Evolutionary conservation across 2,888 invertebrate species (phyloP).

Genomic region (Chydorus sphaericus): DNA sequence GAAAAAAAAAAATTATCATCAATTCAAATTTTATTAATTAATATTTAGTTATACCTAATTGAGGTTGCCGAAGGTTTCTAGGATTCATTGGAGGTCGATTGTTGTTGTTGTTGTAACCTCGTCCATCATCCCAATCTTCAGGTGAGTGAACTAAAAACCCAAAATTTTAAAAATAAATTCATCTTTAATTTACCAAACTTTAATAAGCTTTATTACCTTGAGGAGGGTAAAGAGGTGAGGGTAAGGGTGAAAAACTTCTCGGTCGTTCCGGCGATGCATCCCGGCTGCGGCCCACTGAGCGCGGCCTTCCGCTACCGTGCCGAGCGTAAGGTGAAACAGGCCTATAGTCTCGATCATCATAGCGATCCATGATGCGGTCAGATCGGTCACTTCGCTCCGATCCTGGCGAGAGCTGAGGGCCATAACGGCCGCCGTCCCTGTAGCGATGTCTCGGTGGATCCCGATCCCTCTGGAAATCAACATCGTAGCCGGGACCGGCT

Average conservation of each 20-base stretch:
- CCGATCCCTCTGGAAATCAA: constrained; percentile 7
- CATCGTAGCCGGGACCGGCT: constrained; percentile 9
- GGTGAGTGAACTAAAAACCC: constrained; percentile 2
- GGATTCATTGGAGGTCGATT: constrained; percentile 4
- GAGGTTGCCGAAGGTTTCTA: constrained; percentile 1
- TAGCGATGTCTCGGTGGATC: constrained; percentile 5
- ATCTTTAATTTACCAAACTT: not conserved
- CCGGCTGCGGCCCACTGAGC: constrained; percentile 12
- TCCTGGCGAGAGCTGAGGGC: constrained; percentile 13
- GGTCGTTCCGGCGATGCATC: constrained; percentile 11
- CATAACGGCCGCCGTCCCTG: not conserved
- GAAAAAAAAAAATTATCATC: not conserved
- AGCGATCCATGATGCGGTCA: constrained; percentile 13
- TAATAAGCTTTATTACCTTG: not conserved
- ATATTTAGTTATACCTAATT: not conserved
- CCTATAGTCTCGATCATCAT: constrained; percentile 6
- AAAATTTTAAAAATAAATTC: not conserved
- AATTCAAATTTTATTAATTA: not conserved
- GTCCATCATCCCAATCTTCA: constrained; percentile 10
- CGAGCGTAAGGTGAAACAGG: constrained; percentile 9
- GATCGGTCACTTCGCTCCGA: constrained; percentile 12
- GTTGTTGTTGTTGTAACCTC: not conserved
- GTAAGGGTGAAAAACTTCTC: constrained; percentile 4
- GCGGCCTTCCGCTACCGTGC: constrained; percentile 10
- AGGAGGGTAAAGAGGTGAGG: constrained; percentile 6